Base-by-base conservation (phyloP, 2,888 invertebrate species). In the Tetramorium bicarinatum region DNA sequence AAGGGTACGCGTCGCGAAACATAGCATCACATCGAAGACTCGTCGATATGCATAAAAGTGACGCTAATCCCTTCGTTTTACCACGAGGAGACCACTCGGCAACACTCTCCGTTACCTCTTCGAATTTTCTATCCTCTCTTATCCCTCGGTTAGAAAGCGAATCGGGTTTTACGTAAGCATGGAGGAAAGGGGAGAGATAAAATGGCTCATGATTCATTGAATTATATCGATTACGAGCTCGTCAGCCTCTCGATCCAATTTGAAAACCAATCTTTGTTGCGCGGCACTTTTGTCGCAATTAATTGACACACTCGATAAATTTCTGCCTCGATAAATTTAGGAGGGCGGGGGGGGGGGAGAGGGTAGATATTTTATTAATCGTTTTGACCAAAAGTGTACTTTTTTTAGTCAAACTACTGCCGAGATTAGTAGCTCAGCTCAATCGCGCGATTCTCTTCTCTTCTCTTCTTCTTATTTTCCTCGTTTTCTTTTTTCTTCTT, bases 141-240 rank as follows among this genome's bases (percentile, higher is more conserved):
- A 34, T 9, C 18, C 25, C 38, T 21, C 29, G 29, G 34, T 21
- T 15, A 44, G 41, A 29, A 13, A 34, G 38, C 15, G 29, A 44
- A 13, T 18, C 13, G 11, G 34, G 7, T 69, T 69, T 79, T 79
- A 79, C 44, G 21, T 56, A 56, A 79, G 11, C 44, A 11, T 67
- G n/a, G 13, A 2, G 72, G 2, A 2, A 2, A 29, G 29, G 2
- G 2, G 29, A 0, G 4, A 4, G 29, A 4, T 52, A 18, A 83
- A 81, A 44, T 29, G 8, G 49, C 18, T 49, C 52, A 76, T 77
- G 62, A 84, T 88, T 82, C 74, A 74, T 88, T 56, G 64, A 84
- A 77, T 88, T 88, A 86, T 49, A 69, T 41, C 76, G 76, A 88
- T 88, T 83, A 84, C 69, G 62, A 52, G 77, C 59, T 47, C 71